phyloP scores from a whole-genome alignment of 1,140 invertebrate genomes.

The Lasaia peninsularis region DNA sequence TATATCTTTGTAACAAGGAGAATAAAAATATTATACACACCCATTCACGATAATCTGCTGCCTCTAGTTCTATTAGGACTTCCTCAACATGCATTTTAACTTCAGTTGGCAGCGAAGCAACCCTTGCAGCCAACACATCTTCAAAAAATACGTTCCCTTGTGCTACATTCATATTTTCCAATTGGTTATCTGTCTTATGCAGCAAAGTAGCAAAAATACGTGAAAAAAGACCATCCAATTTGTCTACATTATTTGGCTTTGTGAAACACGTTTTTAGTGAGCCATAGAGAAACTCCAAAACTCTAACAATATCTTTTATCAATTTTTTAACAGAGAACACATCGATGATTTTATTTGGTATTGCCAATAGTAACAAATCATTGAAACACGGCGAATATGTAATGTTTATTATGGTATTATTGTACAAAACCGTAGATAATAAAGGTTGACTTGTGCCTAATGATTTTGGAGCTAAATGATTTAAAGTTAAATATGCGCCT shows the following conservation, averaged over 20 bases:
- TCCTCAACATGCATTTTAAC: conserved; percentile 87
- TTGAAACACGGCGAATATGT: conserved; percentile 76
- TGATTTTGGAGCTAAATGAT: conserved; percentile 82
- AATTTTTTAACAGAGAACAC: conserved; percentile 57
- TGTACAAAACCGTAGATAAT: conserved; percentile 77
- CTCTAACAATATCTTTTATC: conserved; percentile 69
- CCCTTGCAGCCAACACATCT: conserved; percentile 74
- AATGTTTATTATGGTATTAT: conserved; percentile 77
- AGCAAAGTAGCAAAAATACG: conserved; percentile 46
- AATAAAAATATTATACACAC: conserved; percentile 61
- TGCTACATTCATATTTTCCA: conserved; percentile 29
- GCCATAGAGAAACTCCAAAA: conserved; percentile 63
- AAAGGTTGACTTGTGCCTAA: conserved; percentile 76
- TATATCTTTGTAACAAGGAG: neutral
- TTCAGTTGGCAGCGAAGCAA: conserved; percentile 84
- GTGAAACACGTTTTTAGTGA: conserved; percentile 61
- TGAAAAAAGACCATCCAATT: conserved; percentile 57
- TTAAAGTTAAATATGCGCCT: conserved; percentile 83
- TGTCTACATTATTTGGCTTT: conserved; percentile 62
- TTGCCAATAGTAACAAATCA: conserved; percentile 76
- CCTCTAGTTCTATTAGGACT: conserved; percentile 87
- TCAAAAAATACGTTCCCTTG: conserved; percentile 35
- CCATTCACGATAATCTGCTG: conserved; percentile 90
- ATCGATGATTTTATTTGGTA: conserved; percentile 69
- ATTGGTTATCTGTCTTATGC: conserved; percentile 10